These are phyloP conservation scores for Alectura lathami DNA, from an alignment of 2,113 vertebrate species.

Conservation along the genomic window DNA sequence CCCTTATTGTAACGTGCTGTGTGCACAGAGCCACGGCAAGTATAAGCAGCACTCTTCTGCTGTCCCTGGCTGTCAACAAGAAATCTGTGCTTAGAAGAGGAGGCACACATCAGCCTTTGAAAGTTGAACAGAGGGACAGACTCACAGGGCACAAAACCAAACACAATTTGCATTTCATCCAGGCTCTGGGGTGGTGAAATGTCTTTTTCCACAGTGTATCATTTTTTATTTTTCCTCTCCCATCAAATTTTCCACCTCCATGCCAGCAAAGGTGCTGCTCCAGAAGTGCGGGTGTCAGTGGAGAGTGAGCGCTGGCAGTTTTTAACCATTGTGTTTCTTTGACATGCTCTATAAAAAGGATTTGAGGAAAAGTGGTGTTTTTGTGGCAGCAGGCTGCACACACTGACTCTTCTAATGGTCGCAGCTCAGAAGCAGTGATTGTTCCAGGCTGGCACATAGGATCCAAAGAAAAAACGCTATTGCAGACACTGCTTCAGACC, in stretches of 20 bases:
- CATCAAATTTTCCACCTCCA: rapidly evolving
- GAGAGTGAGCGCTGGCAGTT: not conserved
- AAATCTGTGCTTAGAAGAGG: not conserved
- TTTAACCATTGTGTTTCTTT: conserved; percentile 37
- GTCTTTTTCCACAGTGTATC: not conserved
- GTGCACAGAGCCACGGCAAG: conserved; percentile 16
- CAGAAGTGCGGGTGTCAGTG: not conserved
- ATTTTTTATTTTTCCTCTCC: not conserved
- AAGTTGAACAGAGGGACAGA: not conserved
- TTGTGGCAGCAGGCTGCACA: not conserved
- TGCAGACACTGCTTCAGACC: not conserved
- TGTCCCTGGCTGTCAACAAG: conserved; percentile 39
- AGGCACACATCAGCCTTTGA: conserved; percentile 22
- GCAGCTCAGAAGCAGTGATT: not conserved
- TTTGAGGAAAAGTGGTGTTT: not conserved
- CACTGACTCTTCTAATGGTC: rapidly evolving
- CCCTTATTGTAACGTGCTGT: not conserved
- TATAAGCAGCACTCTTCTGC: not conserved
- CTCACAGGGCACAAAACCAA: not conserved
- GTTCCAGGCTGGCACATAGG: not conserved
- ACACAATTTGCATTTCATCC: not conserved
- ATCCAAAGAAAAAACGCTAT: conserved; percentile 10
- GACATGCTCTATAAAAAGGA: not conserved
- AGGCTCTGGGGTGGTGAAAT: not conserved
- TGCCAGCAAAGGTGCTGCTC: not conserved